Base-by-base conservation (phyloP, 2,797 vertebrate species). In the Gephyroberyx darwinii region DNA sequence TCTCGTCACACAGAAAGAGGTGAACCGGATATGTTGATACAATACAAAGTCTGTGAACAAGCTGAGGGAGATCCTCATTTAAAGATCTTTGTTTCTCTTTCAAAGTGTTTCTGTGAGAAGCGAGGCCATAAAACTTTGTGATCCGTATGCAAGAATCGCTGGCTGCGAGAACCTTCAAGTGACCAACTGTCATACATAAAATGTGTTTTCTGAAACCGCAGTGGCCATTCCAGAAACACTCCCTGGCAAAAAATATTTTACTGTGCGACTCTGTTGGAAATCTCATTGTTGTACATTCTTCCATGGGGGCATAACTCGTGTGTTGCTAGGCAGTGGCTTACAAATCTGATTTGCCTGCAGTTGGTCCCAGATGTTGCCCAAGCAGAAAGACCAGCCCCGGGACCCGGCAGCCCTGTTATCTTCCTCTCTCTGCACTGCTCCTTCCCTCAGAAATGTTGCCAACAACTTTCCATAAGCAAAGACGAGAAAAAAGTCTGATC, bases 281-380 rank as follows among this genome's bases (percentile, higher is more conserved):
- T 64, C 75, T 65, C 50, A 52, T 70, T 84, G 78, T 84, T 84
- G 79, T 57, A 80, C 74, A 84, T 86, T 85, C 81, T 72, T 83
- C 69, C 47, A 50, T 63, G 78, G 78, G 74, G 75, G 80, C 79
- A 71, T 50, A 69, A 84, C 68, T 69, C 66, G 54, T 55, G 57
- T n/a, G 70, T 81, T 86, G 76, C 86, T 80, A 64, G 84, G 78
- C 75, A 70, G 74, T 45, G 65, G 74, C 66, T 74, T 73, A 78
- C 78, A 83, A 70, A 78, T 80, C 77, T 62, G 76, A 89, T 86
- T 84, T 67, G 61, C 82, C 78, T 73, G 74, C 82, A 88, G 91
- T 82, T 78, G 83, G 84, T 88, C 77, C 84, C 88, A 90, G 84
- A 91, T 91, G 90, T 90, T 86, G 77, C 65, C 69, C 47, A 20